These are phyloP conservation scores for Monochamus saltuarius DNA, from an alignment of 1,140 invertebrate species.

Conservation along the genomic window DNA sequence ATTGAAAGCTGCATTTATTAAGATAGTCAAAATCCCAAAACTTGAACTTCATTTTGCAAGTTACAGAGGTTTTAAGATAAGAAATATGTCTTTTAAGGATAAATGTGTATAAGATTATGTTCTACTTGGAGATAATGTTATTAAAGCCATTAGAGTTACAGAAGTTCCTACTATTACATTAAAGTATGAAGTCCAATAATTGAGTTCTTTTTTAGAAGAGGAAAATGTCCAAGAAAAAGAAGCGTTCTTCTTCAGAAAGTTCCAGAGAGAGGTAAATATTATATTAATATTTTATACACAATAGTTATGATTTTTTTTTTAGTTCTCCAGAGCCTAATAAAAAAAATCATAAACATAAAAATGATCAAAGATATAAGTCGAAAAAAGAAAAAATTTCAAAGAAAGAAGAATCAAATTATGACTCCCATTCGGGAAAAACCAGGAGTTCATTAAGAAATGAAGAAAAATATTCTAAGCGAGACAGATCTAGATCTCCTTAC, in stretches of 20 bases:
- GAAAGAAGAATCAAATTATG: constrained; percentile 17
- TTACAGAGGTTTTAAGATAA: too few species aligned
- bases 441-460: constrained; percentile 4
- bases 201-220: constrained; percentile 27
- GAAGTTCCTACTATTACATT: too few species aligned
- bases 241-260: constrained; percentile 29
- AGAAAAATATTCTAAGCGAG: constrained; percentile 2
- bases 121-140: too few species aligned
- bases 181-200: neutral
- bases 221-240: constrained; percentile 24
- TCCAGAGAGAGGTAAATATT: constrained; percentile 33
- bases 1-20: too few species aligned
- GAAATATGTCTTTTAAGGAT: too few species aligned
- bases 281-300: neutral
- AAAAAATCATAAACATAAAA: constrained; percentile 15
- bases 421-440: constrained; percentile 25
- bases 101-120: too few species aligned
- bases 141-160: too few species aligned
- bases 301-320: constrained; percentile 11
- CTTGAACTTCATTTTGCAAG: too few species aligned
- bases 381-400: constrained; percentile 7
- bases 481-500: constrained; percentile 5
- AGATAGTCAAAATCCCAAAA: too few species aligned
- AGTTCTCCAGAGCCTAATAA: constrained; percentile 39
- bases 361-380: constrained; percentile 11